Percentiles rank a stretch among this genome's conserved stretches.
phyloP scores from a whole-genome alignment of 1,140 invertebrate genomes.

The Batillaria attramentaria region DNA sequence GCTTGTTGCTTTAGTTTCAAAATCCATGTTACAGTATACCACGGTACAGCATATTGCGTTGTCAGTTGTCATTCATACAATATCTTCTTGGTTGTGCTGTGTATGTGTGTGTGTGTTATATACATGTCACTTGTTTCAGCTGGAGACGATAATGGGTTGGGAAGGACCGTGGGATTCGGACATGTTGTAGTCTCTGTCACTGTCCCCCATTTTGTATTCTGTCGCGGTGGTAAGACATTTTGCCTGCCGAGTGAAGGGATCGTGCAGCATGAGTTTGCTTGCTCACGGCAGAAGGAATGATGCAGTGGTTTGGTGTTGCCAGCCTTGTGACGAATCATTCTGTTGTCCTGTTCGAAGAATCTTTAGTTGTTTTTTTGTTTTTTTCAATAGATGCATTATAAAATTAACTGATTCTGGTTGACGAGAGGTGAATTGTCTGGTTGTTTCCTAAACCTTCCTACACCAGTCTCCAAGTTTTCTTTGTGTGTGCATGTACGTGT shows the following conservation, averaged over 20 bases:
- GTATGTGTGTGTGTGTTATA: neutral
- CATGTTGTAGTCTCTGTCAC: constrained; percentile 24
- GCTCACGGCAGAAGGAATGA: no score
- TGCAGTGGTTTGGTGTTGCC: constrained; percentile 10
- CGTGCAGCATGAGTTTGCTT: neutral
- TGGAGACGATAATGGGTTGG: constrained; percentile 23
- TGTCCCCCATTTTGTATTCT: neutral
- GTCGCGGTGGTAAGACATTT: constrained; percentile 12
- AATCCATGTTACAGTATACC: neutral
- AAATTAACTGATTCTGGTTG: neutral
- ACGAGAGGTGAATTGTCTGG: neutral
- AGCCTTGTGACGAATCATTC: neutral
- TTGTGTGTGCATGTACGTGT: neutral
- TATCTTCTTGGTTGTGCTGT: neutral
- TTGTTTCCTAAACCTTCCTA: neutral
- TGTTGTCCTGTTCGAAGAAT: neutral
- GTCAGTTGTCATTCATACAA: no score
- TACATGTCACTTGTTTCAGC: neutral
- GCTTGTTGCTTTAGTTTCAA: neutral
- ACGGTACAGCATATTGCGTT: neutral
- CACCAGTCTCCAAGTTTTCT: neutral
- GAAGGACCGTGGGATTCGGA: constrained; percentile 30
- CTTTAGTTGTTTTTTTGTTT: neutral
- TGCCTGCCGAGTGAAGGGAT: neutral
- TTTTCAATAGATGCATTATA: neutral